Evolutionary conservation across 2,797 vertebrate genomes (phyloP).

Genomic region (Capromys pilorides): DNA sequence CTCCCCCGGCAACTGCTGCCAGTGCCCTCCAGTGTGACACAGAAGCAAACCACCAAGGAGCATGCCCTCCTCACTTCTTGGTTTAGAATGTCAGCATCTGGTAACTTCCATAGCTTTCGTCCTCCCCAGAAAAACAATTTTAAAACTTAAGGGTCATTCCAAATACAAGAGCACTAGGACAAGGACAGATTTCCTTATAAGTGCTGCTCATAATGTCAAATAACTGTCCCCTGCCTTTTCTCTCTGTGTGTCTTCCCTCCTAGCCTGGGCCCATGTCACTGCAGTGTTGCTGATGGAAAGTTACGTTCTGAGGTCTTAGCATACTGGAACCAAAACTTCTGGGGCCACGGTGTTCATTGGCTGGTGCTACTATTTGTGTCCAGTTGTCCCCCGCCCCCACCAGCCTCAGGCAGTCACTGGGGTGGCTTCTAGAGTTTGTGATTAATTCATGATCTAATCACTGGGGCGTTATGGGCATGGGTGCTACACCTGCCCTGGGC

Average conservation of each 20-base stretch:
- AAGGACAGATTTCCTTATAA: not conserved
- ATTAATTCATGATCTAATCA: too few relatives aligned
- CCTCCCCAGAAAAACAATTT: not conserved
- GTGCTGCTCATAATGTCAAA: not conserved
- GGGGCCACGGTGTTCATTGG: not conserved
- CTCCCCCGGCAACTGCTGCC: slow-evolving; percentile 83
- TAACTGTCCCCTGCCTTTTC: not conserved
- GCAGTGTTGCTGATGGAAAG: not conserved
- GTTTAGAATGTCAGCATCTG: slow-evolving; percentile 54
- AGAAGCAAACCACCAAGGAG: slow-evolving; percentile 68
- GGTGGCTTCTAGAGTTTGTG: too few relatives aligned
- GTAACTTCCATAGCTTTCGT: not conserved
- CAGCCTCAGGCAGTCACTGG: too few relatives aligned
- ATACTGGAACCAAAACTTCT: not conserved
- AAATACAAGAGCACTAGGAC: not conserved
- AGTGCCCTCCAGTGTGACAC: not conserved
- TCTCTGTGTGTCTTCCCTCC: not conserved
- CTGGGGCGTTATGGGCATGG: too few relatives aligned
- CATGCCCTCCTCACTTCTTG: slow-evolving; percentile 23
- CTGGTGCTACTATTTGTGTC: not conserved
- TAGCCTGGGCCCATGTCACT: not conserved
- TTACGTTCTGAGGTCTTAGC: too few relatives aligned
- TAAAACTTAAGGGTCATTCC: not conserved
- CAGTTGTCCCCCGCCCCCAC: too few relatives aligned
- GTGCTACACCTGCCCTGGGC: too few relatives aligned